These are phyloP conservation scores for Sylvia borin DNA, from an alignment of 2,797 vertebrate genomes.

Conservation along the genomic window DNA sequence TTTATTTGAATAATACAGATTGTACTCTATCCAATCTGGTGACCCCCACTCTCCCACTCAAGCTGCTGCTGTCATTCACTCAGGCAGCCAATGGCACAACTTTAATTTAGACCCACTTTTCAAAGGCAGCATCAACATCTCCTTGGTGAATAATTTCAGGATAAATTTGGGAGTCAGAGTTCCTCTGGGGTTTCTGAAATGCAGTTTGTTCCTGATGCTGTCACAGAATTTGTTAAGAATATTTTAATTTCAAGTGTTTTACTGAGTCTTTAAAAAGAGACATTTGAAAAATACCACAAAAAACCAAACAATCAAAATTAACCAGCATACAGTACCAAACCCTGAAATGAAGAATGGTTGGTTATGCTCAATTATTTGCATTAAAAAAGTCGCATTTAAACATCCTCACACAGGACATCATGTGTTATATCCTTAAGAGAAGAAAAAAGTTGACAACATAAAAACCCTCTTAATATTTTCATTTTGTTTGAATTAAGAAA, in stretches of 20 bases:
- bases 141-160: not conserved
- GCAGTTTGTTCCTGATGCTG: not conserved
- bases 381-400: not conserved
- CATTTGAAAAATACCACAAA: not conserved
- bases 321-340: not conserved
- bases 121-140: not conserved
- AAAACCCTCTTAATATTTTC: not conserved
- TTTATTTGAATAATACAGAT: not conserved
- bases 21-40: not conserved
- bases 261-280: not conserved
- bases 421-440: not conserved
- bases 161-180: not conserved
- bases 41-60: not conserved
- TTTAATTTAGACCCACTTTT: not conserved
- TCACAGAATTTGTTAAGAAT: not conserved
- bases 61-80: not conserved
- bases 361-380: not conserved
- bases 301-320: rapidly evolving
- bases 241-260: not conserved
- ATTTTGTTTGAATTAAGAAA: not conserved
- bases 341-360: not conserved
- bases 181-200: not conserved
- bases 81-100: not conserved
- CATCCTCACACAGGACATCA: not conserved
- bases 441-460: not conserved